Conservation (phyloP, 2,888 invertebrate genomes). For the Ischnura elegans region DNA sequence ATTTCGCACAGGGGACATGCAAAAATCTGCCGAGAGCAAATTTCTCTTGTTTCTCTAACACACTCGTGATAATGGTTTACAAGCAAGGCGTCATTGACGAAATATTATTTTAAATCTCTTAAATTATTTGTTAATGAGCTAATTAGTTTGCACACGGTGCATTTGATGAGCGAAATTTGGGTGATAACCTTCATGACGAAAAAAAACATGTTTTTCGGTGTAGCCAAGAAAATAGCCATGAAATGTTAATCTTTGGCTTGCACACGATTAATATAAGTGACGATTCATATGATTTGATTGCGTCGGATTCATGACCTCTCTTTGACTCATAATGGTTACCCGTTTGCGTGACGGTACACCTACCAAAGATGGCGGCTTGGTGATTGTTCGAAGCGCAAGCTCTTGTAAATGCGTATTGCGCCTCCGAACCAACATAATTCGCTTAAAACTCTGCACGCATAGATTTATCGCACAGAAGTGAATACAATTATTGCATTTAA, state of each 20-base stretch:
- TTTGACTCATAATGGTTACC: slow-evolving; percentile 54
- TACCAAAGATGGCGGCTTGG: slow-evolving; percentile 44
- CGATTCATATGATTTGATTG: not conserved
- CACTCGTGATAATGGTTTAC: no score
- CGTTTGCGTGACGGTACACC: slow-evolving; percentile 57
- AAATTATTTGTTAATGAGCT: no score
- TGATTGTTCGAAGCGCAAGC: slow-evolving; percentile 47
- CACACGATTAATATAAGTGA: not conserved
- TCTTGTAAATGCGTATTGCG: slow-evolving; percentile 53
- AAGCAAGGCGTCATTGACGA: no score
- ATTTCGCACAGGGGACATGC: no score
- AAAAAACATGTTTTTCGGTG: not conserved
- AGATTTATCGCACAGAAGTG: not conserved
- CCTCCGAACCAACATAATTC: not conserved
- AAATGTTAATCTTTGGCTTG: not conserved
- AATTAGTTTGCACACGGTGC: not conserved
- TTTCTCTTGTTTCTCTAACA: no score
- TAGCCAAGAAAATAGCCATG: not conserved
- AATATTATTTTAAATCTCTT: no score
- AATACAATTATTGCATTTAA: not conserved
- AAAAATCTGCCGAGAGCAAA: no score
- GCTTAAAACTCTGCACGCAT: not conserved
- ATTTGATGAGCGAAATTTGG: not conserved
- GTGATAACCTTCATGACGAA: no score
- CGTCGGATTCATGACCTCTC: slow-evolving; percentile 44